A percentile compares a stretch with the other conserved stretches of the same genome.
These are phyloP conservation scores for Rhinella marina DNA, from an alignment of 2,797 vertebrate genomes.

Conservation along the genomic window DNA sequence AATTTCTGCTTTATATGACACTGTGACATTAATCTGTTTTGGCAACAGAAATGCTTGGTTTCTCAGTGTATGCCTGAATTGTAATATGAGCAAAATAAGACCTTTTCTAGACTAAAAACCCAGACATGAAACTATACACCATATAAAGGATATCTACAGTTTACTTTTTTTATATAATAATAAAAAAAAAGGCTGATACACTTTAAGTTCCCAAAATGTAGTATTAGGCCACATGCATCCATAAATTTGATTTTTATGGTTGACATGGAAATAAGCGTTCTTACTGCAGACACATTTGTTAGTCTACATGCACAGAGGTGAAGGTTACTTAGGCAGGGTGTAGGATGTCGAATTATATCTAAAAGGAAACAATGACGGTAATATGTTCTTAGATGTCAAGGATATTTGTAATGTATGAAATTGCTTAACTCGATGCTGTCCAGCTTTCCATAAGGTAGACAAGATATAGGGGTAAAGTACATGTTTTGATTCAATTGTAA, in stretches of 20 bases:
- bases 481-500: not conserved
- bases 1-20: constrained; percentile 51
- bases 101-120: constrained; percentile 78
- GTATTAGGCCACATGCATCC: constrained; percentile 56
- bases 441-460: constrained; percentile 4
- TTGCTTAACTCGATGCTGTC: constrained; percentile 40
- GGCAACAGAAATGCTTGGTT: constrained; percentile 80
- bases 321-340: constrained; percentile 47
- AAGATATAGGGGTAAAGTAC: constrained; percentile 11
- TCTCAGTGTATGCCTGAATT: constrained; percentile 71
- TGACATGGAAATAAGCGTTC: constrained; percentile 48
- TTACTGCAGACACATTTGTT: constrained; percentile 55
- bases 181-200: constrained; percentile 34
- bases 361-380: constrained; percentile 44
- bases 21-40: constrained; percentile 67
- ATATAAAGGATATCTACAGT: constrained; percentile 68
- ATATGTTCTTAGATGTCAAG: constrained; percentile 33
- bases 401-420: constrained; percentile 35
- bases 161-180: constrained; percentile 61
- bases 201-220: constrained; percentile 63
- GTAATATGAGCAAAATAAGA: constrained; percentile 79
- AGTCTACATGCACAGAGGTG: constrained; percentile 34
- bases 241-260: constrained; percentile 63
- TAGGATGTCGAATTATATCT: constrained; percentile 42
- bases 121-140: constrained; percentile 75